Conservation (phyloP, 1,140 invertebrate genomes). For the Aphelinus certus region DNA sequence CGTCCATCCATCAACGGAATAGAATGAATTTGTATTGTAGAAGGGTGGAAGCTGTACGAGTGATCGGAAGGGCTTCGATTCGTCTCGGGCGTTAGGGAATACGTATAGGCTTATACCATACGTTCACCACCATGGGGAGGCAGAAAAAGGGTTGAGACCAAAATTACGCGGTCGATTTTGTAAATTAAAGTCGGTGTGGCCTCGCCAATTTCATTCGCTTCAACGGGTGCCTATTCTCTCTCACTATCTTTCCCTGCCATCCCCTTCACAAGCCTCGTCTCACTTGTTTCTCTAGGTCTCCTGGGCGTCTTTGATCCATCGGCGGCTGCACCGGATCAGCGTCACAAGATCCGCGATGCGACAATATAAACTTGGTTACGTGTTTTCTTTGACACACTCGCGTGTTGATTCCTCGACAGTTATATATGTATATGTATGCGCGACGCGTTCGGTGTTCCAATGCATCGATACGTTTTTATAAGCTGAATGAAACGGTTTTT, state of each 20-base stretch:
- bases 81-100: conserved; percentile 1
- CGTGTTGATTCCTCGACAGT: conserved; percentile 37
- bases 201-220: conserved; percentile 39
- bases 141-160: conserved; percentile 34
- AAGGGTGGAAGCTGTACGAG: conserved; percentile 21
- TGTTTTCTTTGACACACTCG: conserved; percentile 36
- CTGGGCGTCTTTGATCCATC: not conserved
- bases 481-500: not conserved
- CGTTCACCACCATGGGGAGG: not conserved
- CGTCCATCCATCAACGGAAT: conserved; percentile 13
- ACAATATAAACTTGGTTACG: conserved; percentile 34
- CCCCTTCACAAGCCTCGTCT: not conserved
- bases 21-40: conserved; percentile 14
- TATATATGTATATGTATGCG: not conserved
- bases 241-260: conserved; percentile 2
- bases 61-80: conserved; percentile 29
- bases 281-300: conserved; percentile 12
- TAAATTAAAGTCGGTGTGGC: conserved; percentile 38
- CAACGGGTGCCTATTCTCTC: not conserved
- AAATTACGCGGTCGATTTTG: conserved; percentile 42
- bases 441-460: conserved; percentile 6
- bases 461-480: conserved; percentile 14
- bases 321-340: not conserved
- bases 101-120: not conserved
- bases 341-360: not conserved